phyloP scores from a whole-genome alignment of 2,888 invertebrate species.

The Aleiodes testaceus region DNA sequence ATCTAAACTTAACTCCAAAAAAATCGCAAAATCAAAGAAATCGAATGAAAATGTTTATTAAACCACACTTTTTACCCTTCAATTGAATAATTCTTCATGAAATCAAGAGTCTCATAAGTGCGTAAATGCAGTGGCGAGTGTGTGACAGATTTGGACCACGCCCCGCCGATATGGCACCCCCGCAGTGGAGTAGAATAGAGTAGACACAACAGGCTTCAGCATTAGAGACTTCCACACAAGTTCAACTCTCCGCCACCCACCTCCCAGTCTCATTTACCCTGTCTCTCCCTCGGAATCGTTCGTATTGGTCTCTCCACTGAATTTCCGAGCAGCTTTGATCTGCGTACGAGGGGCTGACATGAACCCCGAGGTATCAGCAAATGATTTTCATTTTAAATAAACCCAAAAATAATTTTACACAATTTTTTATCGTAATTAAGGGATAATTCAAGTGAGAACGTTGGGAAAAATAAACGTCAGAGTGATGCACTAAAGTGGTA shows the following conservation, averaged over 20 bases:
- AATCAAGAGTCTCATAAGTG: constrained; percentile 23
- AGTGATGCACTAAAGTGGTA: constrained; percentile 66
- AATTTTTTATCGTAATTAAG: too few species aligned
- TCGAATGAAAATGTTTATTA: too few species aligned
- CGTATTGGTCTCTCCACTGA: constrained; percentile 51
- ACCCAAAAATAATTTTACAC: constrained; percentile 4
- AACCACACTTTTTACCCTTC: not conserved
- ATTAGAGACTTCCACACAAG: constrained; percentile 27
- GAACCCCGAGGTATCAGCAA: not conserved
- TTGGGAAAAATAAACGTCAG: not conserved
- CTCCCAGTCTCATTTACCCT: constrained; percentile 11
- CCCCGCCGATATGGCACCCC: constrained; percentile 70
- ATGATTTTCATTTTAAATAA: not conserved
- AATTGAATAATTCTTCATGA: not conserved
- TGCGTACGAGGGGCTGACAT: constrained; percentile 55
- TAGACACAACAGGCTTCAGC: constrained; percentile 41
- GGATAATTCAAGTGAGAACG: not conserved
- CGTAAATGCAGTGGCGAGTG: constrained; percentile 66
- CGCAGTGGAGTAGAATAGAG: constrained; percentile 52
- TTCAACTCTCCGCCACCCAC: constrained; percentile 24
- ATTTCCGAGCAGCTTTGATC: constrained; percentile 62
- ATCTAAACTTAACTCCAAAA: too few species aligned
- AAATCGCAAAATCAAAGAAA: too few species aligned
- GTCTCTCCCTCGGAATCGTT: constrained; percentile 3
- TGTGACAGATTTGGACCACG: constrained; percentile 73